These are phyloP conservation scores for Bombus affinis DNA, from an alignment of 1,140 invertebrate species.

Conservation along the genomic window DNA sequence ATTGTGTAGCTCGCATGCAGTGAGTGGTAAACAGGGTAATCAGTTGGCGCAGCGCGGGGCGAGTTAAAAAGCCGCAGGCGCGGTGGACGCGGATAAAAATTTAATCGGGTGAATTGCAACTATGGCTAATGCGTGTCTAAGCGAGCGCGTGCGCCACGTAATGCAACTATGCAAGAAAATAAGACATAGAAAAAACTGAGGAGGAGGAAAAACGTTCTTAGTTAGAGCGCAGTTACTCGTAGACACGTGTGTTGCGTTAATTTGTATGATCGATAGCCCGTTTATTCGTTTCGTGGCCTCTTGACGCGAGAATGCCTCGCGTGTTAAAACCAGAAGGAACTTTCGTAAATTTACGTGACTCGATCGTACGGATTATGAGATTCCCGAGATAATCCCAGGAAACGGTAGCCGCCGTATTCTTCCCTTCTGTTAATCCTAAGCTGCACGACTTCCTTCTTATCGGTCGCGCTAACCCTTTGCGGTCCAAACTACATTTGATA, in stretches of 20 bases:
- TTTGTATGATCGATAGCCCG: slow-evolving; percentile 45
- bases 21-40: slow-evolving; percentile 50
- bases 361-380: not conserved
- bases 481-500: not conserved
- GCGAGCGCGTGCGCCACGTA: slow-evolving; percentile 27
- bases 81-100: slow-evolving; percentile 47
- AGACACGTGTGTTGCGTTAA: not conserved
- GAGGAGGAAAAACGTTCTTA: not conserved
- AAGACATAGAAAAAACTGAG: not conserved
- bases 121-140: slow-evolving; percentile 31
- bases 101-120: slow-evolving; percentile 58
- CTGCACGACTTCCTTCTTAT: slow-evolving; percentile 11
- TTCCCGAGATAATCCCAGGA: slow-evolving; percentile 54
- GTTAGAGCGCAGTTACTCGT: not conserved
- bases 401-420: slow-evolving; percentile 13
- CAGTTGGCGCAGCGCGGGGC: slow-evolving; percentile 13
- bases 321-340: too few species aligned
- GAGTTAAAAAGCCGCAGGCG: slow-evolving; percentile 51
- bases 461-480: too few species aligned
- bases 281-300: not conserved
- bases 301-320: not conserved
- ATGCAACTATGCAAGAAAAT: not conserved
- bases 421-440: slow-evolving; percentile 35
- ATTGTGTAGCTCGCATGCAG: slow-evolving; percentile 59
- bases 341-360: not conserved